phyloP scores from a whole-genome alignment of 2,888 invertebrate species.

The Athrips mouffetella region DNA sequence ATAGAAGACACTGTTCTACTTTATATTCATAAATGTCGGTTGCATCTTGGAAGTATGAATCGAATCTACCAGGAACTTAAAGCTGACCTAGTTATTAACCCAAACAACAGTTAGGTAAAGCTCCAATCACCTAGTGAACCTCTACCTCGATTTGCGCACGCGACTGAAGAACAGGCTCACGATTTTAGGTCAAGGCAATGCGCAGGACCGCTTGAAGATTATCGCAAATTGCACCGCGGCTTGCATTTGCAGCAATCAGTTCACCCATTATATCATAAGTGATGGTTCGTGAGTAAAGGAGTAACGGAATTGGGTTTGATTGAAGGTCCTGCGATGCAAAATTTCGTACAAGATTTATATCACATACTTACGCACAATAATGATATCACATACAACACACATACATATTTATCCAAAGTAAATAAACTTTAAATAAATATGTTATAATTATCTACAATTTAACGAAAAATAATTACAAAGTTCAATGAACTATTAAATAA shows the following conservation, averaged over 20 bases:
- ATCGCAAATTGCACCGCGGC: constrained; percentile 48
- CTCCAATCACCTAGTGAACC: constrained; percentile 36
- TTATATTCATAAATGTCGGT: too few species aligned
- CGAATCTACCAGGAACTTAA: too few species aligned
- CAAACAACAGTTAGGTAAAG: not conserved
- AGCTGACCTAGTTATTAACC: too few species aligned
- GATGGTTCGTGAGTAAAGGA: constrained; percentile 4
- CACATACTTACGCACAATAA: too few species aligned
- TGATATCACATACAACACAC: too few species aligned
- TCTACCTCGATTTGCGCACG: constrained; percentile 42
- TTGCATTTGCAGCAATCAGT: constrained; percentile 20
- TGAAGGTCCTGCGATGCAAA: not conserved
- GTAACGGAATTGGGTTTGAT: constrained; percentile 1
- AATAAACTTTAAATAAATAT: too few species aligned
- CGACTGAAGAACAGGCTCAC: constrained; percentile 43
- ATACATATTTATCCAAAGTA: too few species aligned
- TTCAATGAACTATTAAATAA: not conserved
- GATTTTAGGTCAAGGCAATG: constrained; percentile 71
- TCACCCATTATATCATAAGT: constrained; percentile 8
- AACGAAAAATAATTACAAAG: not conserved
- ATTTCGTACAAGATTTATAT: too few species aligned
- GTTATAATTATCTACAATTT: not conserved
- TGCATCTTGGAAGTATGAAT: too few species aligned
- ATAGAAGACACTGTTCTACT: too few species aligned
- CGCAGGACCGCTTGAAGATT: constrained; percentile 57